Evolutionary conservation across 2,113 vertebrate species (phyloP).

Genomic region (Vombatus ursinus): DNA sequence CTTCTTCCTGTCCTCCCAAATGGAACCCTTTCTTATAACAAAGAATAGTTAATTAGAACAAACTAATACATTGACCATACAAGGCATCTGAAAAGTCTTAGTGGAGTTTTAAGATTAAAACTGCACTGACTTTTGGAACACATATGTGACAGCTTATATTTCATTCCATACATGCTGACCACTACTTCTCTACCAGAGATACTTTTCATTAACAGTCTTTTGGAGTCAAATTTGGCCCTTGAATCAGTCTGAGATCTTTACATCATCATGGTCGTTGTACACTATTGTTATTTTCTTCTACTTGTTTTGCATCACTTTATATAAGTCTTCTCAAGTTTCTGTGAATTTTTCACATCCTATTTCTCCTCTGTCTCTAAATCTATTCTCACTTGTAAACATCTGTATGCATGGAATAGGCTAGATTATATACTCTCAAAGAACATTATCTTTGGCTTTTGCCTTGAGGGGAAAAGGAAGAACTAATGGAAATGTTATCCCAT

Average conservation of each 20-base stretch:
- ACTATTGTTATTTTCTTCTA: neutral
- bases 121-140: neutral
- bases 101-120: neutral
- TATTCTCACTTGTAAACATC: constrained; percentile 2
- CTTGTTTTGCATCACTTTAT: neutral
- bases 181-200: neutral
- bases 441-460: too few species aligned
- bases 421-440: too few species aligned
- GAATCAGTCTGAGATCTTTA: neutral
- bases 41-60: neutral
- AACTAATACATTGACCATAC: neutral
- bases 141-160: neutral
- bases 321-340: neutral
- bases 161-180: neutral
- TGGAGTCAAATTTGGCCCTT: neutral
- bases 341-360: neutral
- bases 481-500: too few species aligned
- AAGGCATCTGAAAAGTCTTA: neutral
- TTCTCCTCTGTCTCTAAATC: too few species aligned
- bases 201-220: neutral
- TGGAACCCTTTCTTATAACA: neutral
- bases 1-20: neutral
- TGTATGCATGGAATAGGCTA: neutral
- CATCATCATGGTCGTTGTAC: neutral
- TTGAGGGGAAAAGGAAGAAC: too few species aligned